Evolutionary conservation across 37 sponge, comb jelly and placozoan species (phyloP).

Genomic region (Spongilla lacustris): DNA sequence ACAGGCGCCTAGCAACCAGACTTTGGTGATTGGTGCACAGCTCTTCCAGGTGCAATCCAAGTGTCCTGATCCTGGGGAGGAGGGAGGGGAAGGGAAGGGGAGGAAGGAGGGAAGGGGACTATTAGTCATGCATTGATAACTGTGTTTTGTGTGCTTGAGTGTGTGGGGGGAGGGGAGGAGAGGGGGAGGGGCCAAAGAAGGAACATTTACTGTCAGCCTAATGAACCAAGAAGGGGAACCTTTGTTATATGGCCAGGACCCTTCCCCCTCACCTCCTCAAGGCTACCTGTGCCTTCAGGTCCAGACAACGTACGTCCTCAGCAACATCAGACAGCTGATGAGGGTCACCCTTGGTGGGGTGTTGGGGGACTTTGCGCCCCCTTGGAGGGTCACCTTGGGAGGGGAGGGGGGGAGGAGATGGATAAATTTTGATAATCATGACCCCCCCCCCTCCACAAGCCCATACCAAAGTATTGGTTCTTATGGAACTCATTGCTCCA

Average conservation of each 20-base stretch:
- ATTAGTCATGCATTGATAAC: too few species aligned
- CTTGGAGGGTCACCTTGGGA: not conserved
- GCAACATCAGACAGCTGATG: not conserved
- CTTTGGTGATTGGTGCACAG: not conserved
- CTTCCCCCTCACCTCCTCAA: constrained; percentile 11
- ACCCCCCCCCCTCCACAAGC: too few species aligned
- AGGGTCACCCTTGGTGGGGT: not conserved
- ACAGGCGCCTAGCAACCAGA: not conserved
- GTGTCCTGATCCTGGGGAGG: not conserved
- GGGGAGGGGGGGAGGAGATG: too few species aligned
- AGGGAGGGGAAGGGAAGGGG: not conserved
- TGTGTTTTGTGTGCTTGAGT: too few species aligned
- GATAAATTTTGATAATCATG: not conserved
- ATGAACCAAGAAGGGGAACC: too few species aligned
- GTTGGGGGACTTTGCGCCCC: not conserved
- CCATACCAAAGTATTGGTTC: constrained; percentile 35
- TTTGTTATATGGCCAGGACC: not conserved
- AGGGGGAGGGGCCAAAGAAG: not conserved
- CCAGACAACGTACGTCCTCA: constrained; percentile 37
- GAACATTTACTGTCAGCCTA: too few species aligned
- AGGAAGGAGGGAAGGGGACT: not conserved
- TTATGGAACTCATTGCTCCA: constrained; percentile 51
- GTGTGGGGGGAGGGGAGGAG: not conserved
- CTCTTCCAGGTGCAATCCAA: not conserved
- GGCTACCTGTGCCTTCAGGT: constrained; percentile 34